Conservation (phyloP, 2,797 vertebrate genomes). For the Megaceryle alcyon region DNA sequence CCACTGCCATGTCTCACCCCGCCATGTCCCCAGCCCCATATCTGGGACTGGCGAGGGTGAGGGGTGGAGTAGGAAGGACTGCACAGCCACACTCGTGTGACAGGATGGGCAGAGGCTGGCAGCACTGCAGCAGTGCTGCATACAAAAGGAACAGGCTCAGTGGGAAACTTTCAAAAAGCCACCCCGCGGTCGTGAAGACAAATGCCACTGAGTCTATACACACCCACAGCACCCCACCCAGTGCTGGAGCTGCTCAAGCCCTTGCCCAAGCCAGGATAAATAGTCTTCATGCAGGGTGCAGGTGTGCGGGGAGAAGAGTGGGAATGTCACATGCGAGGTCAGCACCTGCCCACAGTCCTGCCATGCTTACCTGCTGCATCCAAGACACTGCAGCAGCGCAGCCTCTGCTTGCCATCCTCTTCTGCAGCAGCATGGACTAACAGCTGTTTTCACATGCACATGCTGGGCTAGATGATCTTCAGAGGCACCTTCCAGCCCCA, state of each 20-base stretch:
- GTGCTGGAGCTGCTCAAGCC: not conserved
- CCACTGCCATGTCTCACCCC: not conserved
- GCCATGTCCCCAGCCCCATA: accelerated
- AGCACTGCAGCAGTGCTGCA: not conserved
- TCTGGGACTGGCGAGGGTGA: not conserved
- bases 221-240: not conserved
- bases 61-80: not conserved
- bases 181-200: not conserved
- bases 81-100: not conserved
- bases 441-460: not conserved
- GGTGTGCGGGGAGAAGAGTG: not conserved
- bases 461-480: not conserved
- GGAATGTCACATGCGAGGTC: not conserved
- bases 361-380: not conserved
- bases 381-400: not conserved
- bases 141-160: not conserved
- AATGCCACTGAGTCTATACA: not conserved
- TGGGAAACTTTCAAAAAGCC: not conserved
- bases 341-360: not conserved
- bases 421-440: not conserved
- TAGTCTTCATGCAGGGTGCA: accelerated
- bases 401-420: not conserved
- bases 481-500: not conserved
- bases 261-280: not conserved
- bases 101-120: not conserved